Conservation (phyloP, 2,797 vertebrate species). For the Enoplosus armatus region DNA sequence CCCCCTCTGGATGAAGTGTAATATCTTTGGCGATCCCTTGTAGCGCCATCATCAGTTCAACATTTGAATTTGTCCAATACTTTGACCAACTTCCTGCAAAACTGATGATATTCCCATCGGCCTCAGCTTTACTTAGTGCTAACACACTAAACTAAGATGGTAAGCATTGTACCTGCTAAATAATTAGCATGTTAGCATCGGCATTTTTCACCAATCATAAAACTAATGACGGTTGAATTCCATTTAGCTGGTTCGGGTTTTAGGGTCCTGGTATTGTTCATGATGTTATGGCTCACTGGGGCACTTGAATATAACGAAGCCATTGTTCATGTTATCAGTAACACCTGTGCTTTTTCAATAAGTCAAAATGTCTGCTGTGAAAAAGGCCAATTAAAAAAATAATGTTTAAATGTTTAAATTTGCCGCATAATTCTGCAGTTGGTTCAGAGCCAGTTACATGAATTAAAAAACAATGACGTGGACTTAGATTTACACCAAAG, state of each 20-base stretch:
- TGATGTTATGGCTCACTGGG: background rate
- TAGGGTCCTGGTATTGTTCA: background rate
- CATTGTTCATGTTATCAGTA: background rate
- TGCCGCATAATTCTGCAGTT: background rate
- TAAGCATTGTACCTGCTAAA: background rate
- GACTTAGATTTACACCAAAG: background rate
- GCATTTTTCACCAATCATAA: background rate
- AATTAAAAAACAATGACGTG: background rate
- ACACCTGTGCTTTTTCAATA: background rate
- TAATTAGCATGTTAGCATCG: background rate
- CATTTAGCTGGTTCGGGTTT: background rate
- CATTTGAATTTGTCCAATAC: too few species aligned
- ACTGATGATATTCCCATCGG: background rate
- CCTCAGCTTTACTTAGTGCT: background rate
- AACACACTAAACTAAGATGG: background rate
- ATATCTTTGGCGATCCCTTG: background rate
- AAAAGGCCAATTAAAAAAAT: too few species aligned
- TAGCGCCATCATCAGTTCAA: too few species aligned
- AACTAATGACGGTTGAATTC: background rate
- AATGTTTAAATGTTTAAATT: too few species aligned
- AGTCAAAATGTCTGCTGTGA: background rate
- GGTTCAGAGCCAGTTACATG: background rate
- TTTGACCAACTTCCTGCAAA: background rate
- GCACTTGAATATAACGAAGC: background rate
- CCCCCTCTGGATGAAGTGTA: too few species aligned